Base-by-base conservation (phyloP, 1,140 invertebrate genomes). In the Mercenaria mercenaria region DNA sequence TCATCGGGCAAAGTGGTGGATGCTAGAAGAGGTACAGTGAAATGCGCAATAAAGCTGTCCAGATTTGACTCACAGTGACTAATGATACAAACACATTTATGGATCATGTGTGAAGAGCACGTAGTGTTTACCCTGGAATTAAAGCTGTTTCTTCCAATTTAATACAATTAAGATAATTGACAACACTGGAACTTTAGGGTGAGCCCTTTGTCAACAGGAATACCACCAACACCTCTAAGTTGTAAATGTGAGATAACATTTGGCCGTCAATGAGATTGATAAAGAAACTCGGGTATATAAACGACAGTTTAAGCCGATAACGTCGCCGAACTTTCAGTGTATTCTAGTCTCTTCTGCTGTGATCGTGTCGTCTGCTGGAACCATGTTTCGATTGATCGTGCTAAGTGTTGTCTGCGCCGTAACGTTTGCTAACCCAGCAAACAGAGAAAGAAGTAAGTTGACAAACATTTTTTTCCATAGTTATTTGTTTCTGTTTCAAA, bases 381-480 rank as follows among this genome's bases (percentile, higher is more conserved):
- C 3, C 61, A 84, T 84, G 82, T 72, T 32, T 20, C 59, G 61
- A 32, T 18, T 72, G 15, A 6, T 72, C 29, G 43, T 84, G n/a
- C 47, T 84, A 84, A 69, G 61, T 69, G 82, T 72, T n/a, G 39
- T 84, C 64, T 84, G 82, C 47, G 82, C 82, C 34, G 18, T 72
- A 52, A 39, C 64, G 26, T 52, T 84, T n/a, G 82, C 61, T 18
- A 34, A 37, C 8, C 82, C 82, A 37, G 82, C 82, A 20, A 18
- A 41, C 0, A 47, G 82, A 69, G 29, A 84, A 52, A 84, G 32
- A 37, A 56, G 82, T 84, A 84, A 84, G 82, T 84, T 13, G 2
- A 3, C 6, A 39, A 23, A 26, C 15, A 43, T 76, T 26, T 80
- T 80, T 26, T n/a, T 41, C 11, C 29, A 67, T 67, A 67, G 26